A percentile compares a stretch with the other conserved stretches of the same genome.
Conservation (phyloP, 2,113 vertebrate genomes). For the Hydropotes inermis region DNA sequence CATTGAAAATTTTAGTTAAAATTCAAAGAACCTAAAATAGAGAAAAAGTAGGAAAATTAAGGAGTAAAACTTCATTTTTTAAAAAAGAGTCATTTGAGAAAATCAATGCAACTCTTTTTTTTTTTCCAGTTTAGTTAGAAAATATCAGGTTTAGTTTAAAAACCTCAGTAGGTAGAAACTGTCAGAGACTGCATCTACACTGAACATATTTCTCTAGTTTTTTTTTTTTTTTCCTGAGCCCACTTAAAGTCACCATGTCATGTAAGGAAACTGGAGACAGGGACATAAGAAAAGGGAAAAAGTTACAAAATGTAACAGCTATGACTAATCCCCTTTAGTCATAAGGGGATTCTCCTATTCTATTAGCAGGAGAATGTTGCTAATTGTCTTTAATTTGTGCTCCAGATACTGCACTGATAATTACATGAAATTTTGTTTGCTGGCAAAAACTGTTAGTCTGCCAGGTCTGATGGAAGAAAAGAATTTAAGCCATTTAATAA, state of each 20-base stretch:
- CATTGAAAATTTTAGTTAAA: not conserved
- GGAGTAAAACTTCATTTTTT: slow-evolving; percentile 48
- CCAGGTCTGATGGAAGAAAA: slow-evolving; percentile 11
- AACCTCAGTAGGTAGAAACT: slow-evolving; percentile 47
- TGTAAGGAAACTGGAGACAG: not conserved
- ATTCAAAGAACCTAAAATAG: not conserved
- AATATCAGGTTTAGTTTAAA: slow-evolving; percentile 57
- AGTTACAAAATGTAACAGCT: slow-evolving; percentile 36
- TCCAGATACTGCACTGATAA: slow-evolving; percentile 55
- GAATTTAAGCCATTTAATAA: slow-evolving; percentile 10
- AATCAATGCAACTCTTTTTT: not conserved
- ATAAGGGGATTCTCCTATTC: slow-evolving; percentile 24
- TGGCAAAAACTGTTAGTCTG: slow-evolving; percentile 31
- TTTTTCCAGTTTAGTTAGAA: slow-evolving; percentile 58
- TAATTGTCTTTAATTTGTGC: slow-evolving; percentile 73
- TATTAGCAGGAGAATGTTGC: slow-evolving; percentile 42
- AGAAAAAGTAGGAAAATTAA: not conserved
- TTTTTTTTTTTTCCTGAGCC: not conserved
- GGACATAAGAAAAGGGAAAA: not conserved
- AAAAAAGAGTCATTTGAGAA: not conserved
- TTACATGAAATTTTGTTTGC: slow-evolving; percentile 45
- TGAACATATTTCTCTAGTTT: not conserved
- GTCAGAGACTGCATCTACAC: not conserved
- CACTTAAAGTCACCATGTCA: not conserved
- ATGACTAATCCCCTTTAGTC: slow-evolving; percentile 42